These are phyloP conservation scores for Tringa solitaria DNA, from an alignment of 2,113 vertebrate genomes.

Conservation along the genomic window DNA sequence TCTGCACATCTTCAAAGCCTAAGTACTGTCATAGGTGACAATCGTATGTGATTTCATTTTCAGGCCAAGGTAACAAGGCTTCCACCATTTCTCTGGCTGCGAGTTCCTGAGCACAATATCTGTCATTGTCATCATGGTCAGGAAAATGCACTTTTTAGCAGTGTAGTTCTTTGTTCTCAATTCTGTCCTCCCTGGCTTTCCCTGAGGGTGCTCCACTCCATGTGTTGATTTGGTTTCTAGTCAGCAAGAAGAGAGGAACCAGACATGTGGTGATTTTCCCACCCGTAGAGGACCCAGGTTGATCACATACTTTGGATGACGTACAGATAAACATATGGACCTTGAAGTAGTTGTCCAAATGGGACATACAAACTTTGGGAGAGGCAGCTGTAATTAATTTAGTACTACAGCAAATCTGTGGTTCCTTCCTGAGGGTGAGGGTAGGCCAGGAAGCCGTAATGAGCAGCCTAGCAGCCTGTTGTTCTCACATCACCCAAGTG, in stretches of 20 bases:
- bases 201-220: not conserved
- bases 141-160: not conserved
- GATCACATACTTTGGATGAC: not conserved
- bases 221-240: not conserved
- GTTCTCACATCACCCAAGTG: not conserved
- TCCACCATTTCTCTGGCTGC: not conserved
- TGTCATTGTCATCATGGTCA: not conserved
- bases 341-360: not conserved
- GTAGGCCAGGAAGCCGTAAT: not conserved
- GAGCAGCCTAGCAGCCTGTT: not conserved
- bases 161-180: not conserved
- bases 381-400: not conserved
- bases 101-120: not conserved
- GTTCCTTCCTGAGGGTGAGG: accelerated
- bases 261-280: not conserved
- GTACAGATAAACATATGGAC: not conserved
- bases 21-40: not conserved
- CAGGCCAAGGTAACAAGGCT: not conserved
- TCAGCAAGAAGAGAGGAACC: not conserved
- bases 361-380: not conserved
- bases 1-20: not conserved
- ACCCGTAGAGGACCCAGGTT: not conserved
- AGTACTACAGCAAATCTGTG: not conserved
- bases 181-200: not conserved
- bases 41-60: not conserved